These are phyloP conservation scores for Drosophila siamana DNA, from an alignment of 2,888 invertebrate genomes.

Conservation along the genomic window DNA sequence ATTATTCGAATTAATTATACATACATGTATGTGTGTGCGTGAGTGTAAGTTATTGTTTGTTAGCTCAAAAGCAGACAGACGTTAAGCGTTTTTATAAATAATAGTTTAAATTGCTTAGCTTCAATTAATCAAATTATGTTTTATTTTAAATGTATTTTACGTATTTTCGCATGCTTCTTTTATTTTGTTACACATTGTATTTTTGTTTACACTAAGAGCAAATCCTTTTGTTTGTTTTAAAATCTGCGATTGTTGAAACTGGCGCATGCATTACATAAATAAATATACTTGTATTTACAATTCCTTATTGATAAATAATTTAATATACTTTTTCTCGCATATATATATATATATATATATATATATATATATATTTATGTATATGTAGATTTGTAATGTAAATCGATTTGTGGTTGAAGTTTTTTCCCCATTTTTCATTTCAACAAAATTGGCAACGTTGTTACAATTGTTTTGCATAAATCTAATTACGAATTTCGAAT, in stretches of 20 bases:
- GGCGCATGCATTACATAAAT: conserved; percentile 53
- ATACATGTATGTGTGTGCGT: conserved; percentile 26
- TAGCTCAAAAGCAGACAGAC: conserved; percentile 71
- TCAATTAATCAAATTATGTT: conserved; percentile 47
- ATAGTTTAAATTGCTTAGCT: conserved; percentile 59
- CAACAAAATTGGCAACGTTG: conserved; percentile 74
- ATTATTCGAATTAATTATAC: conserved; percentile 52
- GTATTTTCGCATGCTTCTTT: conserved; percentile 50
- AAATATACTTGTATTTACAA: conserved; percentile 53
- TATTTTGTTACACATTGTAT: conserved; percentile 36
- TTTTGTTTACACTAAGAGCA: conserved; percentile 59
- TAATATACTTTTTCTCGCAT: conserved; percentile 38
- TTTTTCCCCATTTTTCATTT: conserved; percentile 15
- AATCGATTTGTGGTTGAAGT: conserved; percentile 45
- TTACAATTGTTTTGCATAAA: conserved; percentile 51
- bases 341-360: conserved; percentile 29
- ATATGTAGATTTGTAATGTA: conserved; percentile 39
- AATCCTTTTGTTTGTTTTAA: conserved; percentile 49
- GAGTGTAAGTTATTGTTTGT: conserved; percentile 25
- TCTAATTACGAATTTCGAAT: conserved; percentile 45
- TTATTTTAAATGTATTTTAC: conserved; percentile 40
- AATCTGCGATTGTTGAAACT: conserved; percentile 54
- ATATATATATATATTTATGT: conserved; percentile 30
- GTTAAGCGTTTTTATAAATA: conserved; percentile 56
- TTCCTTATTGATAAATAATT: conserved; percentile 67